Evolutionary conservation across 2,888 invertebrate genomes (phyloP).

Genomic region (Mythimna pallens): DNA sequence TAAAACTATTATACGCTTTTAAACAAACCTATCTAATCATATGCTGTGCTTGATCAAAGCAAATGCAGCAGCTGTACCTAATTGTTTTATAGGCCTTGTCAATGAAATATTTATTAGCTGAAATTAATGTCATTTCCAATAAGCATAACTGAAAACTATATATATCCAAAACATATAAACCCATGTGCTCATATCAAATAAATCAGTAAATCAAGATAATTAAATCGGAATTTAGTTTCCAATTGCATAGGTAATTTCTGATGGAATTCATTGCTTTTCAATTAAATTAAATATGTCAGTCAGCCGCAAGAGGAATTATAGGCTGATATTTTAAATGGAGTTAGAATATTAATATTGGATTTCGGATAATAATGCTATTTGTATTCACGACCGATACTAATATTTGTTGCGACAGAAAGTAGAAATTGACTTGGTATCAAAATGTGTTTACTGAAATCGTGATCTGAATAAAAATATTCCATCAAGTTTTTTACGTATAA

Average conservation of each 20-base stretch:
- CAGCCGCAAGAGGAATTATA: slow-evolving; percentile 24
- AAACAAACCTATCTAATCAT: not conserved
- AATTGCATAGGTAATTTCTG: slow-evolving; percentile 40
- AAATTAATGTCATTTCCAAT: slow-evolving; percentile 30
- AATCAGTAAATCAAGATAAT: slow-evolving; percentile 37
- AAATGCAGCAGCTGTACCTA: not conserved
- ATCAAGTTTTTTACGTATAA: slow-evolving; percentile 14
- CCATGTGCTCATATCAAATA: slow-evolving; percentile 12
- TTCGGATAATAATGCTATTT: slow-evolving; percentile 35
- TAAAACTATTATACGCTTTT: too few species aligned
- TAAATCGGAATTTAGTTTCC: slow-evolving; percentile 44
- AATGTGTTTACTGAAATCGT: slow-evolving; percentile 43
- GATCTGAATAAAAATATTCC: slow-evolving; percentile 23
- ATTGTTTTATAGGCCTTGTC: slow-evolving; percentile 18
- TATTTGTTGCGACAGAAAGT: slow-evolving; percentile 42
- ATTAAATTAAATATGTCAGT: slow-evolving; percentile 55
- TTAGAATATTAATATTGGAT: slow-evolving; percentile 40
- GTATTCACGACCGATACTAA: slow-evolving; percentile 31
- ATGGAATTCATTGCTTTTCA: slow-evolving; percentile 52
- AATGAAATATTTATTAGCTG: slow-evolving; percentile 30
- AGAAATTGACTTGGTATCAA: slow-evolving; percentile 48
- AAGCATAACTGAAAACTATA: slow-evolving; percentile 18
- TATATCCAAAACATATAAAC: slow-evolving; percentile 8
- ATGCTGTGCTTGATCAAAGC: not conserved
- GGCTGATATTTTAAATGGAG: slow-evolving; percentile 42